phyloP scores from a whole-genome alignment of 2,113 vertebrate genomes.

The Aspidoscelis tigris region DNA sequence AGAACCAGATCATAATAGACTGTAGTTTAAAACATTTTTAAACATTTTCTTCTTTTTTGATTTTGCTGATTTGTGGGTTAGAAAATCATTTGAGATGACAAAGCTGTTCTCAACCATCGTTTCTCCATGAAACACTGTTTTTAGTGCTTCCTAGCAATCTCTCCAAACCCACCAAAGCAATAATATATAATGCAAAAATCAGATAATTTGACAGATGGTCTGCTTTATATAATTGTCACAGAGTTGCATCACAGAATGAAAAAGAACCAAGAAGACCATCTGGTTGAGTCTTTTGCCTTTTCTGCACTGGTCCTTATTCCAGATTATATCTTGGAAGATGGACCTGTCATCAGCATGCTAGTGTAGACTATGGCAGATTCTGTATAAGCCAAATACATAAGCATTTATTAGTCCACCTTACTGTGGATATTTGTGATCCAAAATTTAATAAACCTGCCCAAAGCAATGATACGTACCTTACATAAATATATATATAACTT shows the following conservation, averaged over 20 bases:
- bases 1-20: constrained; percentile 10
- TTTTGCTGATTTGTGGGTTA: constrained; percentile 1
- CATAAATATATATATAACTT: not conserved
- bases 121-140: constrained; percentile 38
- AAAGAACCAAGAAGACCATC: not conserved
- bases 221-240: not conserved
- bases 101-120: constrained; percentile 30
- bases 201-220: constrained; percentile 20
- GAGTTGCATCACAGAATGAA: not conserved
- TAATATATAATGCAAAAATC: constrained; percentile 31
- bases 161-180: not conserved
- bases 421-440: not conserved
- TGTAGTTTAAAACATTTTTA: constrained; percentile 28
- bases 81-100: constrained; percentile 16
- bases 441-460: not conserved
- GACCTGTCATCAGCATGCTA: too few relatives aligned
- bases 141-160: constrained; percentile 32
- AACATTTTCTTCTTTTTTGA: not conserved
- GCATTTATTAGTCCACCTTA: not conserved
- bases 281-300: not conserved
- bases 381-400: not conserved
- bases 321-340: too few relatives aligned
- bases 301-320: too few relatives aligned
- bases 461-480: not conserved
- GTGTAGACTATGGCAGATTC: too few relatives aligned